Percentiles rank a stretch among this genome's conserved stretches.
Evolutionary conservation across 2,888 invertebrate genomes (phyloP).

Genomic region (Desoria tigrina): DNA sequence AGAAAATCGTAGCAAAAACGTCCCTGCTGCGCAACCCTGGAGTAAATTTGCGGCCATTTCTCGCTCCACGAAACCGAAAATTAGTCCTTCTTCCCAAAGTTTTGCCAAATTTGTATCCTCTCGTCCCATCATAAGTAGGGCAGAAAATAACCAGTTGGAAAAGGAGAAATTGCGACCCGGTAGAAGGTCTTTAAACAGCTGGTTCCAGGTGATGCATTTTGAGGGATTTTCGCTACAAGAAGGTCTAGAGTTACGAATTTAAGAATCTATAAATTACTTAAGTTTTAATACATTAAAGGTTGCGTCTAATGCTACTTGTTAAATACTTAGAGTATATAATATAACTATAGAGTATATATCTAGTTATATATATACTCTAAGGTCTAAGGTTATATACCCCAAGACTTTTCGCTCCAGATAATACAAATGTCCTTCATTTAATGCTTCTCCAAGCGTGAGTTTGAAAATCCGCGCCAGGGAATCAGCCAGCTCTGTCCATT

Average conservation of each 20-base stretch:
- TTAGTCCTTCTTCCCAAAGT: constrained; percentile 33
- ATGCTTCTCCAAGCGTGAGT: constrained; percentile 25
- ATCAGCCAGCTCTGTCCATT: constrained; percentile 34
- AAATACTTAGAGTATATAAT: too few species aligned
- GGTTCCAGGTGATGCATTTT: too few species aligned
- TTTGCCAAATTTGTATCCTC: constrained; percentile 34
- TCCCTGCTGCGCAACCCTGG: constrained; percentile 19
- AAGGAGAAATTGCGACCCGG: constrained; percentile 28
- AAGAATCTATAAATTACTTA: too few species aligned
- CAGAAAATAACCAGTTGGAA: constrained; percentile 41
- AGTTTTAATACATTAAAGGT: too few species aligned
- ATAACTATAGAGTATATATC: too few species aligned
- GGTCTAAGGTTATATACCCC: too few species aligned
- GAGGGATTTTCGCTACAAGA: too few species aligned
- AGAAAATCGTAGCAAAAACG: constrained; percentile 39
- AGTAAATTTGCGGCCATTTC: constrained; percentile 31
- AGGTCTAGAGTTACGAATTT: too few species aligned
- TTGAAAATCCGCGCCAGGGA: constrained; percentile 31
- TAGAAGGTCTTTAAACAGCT: too few species aligned
- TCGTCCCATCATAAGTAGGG: constrained; percentile 34
- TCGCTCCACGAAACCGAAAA: constrained; percentile 37
- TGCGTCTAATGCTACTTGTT: too few species aligned
- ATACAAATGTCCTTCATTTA: constrained; percentile 29
- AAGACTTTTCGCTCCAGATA: constrained; percentile 39
- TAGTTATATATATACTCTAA: too few species aligned